Base-by-base conservation (phyloP, 2,797 vertebrate species). In the Pangasius macronema region DNA sequence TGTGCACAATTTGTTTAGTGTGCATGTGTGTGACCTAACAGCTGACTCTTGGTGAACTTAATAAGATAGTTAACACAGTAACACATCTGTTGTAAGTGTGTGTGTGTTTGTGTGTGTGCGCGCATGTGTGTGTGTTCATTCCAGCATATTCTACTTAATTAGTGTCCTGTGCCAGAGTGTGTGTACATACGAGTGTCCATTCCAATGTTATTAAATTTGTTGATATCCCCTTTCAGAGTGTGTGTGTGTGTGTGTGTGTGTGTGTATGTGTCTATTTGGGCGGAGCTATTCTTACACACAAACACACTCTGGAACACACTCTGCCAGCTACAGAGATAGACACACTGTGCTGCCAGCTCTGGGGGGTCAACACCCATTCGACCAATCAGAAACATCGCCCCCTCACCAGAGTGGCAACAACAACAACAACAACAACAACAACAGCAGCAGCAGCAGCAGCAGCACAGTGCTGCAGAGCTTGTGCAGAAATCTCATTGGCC, bases 191-290 rank as follows among this genome's bases (percentile, higher is more conserved):
- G 16, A 27, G 36, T 42, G 59, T 83, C 10, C 87, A 85, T 85
- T 81, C 72, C 61, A 11, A n/a, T 30, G 53, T 53, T 68, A 84
- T 79, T 87, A 84, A 33, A 75, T 30, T 79, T 53, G 42, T 65
- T 81, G 30, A n/a, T 82, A 63, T 73, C 33, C 8, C 2, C 14
- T 65, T 81, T 55, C 42, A 33, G 36, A 49, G 90, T 92, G 24
- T 89, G 88, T 89, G 91, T 80, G 75, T 75, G 83, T 82, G 70
- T 79, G 46, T 89, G 90, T 68, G 70, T 79, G 86, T 81, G 77
- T 77, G 67, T 88, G 91, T 46, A n/a, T 46, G 83, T 55, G 46
- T n/a, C 24, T 2, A 65, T 86, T n/a, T 79, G 84, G 63, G 63
- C 20, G 20, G 39, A 46, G 79, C 77, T 88, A 88, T 85, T 88